Evolutionary conservation across 2,888 invertebrate species (phyloP).

Genomic region (Liodrosophila aerea): DNA sequence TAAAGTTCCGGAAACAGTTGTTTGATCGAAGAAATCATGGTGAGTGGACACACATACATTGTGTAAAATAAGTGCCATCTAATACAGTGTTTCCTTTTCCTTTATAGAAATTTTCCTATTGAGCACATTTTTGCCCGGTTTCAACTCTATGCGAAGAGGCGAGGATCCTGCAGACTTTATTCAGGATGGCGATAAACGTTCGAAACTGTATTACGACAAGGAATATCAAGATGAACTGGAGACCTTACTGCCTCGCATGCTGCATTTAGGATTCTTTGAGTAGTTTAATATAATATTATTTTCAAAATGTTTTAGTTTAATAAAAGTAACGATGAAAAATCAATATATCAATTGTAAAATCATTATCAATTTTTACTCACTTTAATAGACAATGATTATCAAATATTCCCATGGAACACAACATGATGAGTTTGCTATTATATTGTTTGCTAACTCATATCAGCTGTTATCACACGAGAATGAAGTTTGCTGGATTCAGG

Average conservation of each 20-base stretch:
- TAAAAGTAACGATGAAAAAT: too few relatives aligned
- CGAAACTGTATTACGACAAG: neutral
- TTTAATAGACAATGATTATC: too few relatives aligned
- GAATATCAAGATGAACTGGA: slow-evolving; percentile 27
- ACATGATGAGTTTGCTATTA: too few relatives aligned
- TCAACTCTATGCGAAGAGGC: slow-evolving; percentile 2
- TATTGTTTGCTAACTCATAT: too few relatives aligned
- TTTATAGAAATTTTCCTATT: slow-evolving; percentile 28
- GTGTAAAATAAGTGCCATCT: slow-evolving; percentile 3
- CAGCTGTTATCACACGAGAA: too few relatives aligned
- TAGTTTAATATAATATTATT: neutral
- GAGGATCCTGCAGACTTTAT: slow-evolving; percentile 11
- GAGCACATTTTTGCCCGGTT: slow-evolving; percentile 27
- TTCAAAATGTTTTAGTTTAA: too few relatives aligned
- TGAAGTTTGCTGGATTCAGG: too few relatives aligned
- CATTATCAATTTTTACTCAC: neutral
- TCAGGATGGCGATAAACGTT: slow-evolving; percentile 1
- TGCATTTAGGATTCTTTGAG: slow-evolving; percentile 60
- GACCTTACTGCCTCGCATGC: slow-evolving; percentile 44
- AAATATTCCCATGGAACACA: too few relatives aligned
- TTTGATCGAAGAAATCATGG: slow-evolving; percentile 47
- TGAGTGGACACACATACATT: slow-evolving; percentile 32
- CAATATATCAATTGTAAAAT: too few relatives aligned
- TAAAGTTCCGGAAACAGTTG: slow-evolving; percentile 49
- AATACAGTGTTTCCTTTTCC: neutral